Evolutionary conservation across 2,113 vertebrate genomes (phyloP).

Genomic region (Actinemys pallida): DNA sequence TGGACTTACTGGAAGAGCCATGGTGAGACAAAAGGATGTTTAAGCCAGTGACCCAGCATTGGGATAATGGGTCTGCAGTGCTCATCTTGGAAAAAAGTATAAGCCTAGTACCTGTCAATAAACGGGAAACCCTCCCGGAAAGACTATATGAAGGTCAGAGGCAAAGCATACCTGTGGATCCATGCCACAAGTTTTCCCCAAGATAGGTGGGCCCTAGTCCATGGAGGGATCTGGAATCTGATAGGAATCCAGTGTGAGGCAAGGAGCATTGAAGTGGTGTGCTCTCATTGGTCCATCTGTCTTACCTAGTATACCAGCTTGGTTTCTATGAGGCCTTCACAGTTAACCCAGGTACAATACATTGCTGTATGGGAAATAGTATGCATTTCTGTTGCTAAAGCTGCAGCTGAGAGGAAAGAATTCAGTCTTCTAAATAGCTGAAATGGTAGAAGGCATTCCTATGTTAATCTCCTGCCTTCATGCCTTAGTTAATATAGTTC

Average conservation of each 20-base stretch:
- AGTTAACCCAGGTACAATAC: not conserved
- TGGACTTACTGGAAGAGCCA: not conserved
- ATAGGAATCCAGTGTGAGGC: not conserved
- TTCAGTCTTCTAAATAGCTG: not conserved
- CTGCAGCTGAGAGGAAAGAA: not conserved
- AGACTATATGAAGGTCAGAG: not conserved
- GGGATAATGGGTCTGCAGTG: accelerated
- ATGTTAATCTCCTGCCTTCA: not conserved
- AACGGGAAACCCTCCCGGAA: not conserved
- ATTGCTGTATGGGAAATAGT: not conserved
- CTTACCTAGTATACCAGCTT: too few species aligned
- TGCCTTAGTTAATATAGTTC: not conserved
- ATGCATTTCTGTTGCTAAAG: not conserved
- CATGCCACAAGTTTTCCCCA: not conserved
- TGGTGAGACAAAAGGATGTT: not conserved
- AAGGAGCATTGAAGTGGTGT: not conserved
- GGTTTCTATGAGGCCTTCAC: not conserved
- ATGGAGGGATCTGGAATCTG: not conserved
- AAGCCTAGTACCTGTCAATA: not conserved
- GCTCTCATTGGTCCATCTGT: not conserved
- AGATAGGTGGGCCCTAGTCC: not conserved
- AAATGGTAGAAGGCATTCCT: not conserved
- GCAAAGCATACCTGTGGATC: not conserved
- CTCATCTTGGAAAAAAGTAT: not conserved
- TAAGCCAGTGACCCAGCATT: not conserved